Evolutionary conservation across 2,113 vertebrate genomes (phyloP).

Genomic region (Furnarius figulus): DNA sequence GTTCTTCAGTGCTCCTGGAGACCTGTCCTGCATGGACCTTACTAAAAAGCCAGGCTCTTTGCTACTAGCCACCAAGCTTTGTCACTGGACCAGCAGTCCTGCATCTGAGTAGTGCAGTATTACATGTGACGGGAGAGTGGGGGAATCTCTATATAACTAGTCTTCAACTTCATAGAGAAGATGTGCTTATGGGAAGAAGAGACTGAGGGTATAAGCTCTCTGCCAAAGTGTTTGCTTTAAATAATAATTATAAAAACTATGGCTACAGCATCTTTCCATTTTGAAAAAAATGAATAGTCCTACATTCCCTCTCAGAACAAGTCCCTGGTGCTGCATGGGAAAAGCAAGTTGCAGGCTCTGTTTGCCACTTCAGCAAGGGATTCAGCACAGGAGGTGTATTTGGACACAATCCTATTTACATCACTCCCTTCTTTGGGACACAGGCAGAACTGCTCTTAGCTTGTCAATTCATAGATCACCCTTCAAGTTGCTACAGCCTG

Average conservation of each 20-base stretch:
- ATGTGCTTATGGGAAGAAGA: background rate
- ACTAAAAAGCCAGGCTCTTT: background rate
- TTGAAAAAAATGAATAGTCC: background rate
- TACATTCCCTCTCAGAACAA: background rate
- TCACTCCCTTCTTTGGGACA: background rate
- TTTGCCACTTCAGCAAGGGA: background rate
- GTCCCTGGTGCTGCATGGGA: background rate
- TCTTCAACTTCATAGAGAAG: background rate
- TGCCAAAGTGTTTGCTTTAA: background rate
- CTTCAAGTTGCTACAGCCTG: background rate
- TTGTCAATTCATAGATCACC: background rate
- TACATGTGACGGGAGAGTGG: background rate
- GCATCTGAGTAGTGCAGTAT: background rate
- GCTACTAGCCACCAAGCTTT: background rate
- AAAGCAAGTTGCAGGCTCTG: background rate
- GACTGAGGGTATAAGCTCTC: background rate
- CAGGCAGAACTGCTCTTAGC: background rate
- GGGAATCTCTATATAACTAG: background rate
- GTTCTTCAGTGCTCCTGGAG: background rate
- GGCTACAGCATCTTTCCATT: background rate
- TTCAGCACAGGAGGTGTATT: background rate
- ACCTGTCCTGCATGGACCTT: background rate
- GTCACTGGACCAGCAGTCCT: background rate
- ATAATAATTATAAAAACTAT: background rate
- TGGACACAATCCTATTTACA: background rate